Conservation (phyloP, 2,113 vertebrate genomes). For the Pluvianellus socialis region DNA sequence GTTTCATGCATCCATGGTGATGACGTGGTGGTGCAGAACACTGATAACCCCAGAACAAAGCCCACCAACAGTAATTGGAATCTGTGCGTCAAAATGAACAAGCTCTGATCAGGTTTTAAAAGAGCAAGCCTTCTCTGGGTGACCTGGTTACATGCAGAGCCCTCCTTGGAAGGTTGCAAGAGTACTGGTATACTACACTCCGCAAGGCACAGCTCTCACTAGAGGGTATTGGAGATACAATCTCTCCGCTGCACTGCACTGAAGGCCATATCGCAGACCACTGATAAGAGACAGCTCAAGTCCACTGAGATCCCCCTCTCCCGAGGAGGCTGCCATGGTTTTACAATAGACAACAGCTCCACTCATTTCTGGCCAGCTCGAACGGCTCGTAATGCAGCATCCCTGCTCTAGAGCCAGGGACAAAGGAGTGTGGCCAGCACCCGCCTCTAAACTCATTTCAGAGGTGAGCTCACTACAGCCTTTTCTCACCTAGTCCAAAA, state of each 20-base stretch:
- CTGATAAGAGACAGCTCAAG: accelerated
- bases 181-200: not conserved
- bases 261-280: not conserved
- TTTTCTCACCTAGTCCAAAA: not conserved
- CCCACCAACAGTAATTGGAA: not conserved
- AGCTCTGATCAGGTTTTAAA: not conserved
- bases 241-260: not conserved
- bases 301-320: not conserved
- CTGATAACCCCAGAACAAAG: not conserved
- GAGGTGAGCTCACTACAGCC: not conserved
- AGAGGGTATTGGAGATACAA: not conserved
- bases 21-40: not conserved
- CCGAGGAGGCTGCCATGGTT: not conserved
- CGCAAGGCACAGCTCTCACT: not conserved
- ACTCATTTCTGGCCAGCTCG: not conserved
- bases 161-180: not conserved
- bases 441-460: too few species aligned
- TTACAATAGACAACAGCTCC: not conserved
- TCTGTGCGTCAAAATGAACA: not conserved
- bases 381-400: accelerated
- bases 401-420: not conserved
- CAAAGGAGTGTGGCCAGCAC: accelerated
- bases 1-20: not conserved
- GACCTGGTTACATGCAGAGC: not conserved
- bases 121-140: not conserved